Conservation (phyloP, 2,888 invertebrate species). For the Limenitis camilla region DNA sequence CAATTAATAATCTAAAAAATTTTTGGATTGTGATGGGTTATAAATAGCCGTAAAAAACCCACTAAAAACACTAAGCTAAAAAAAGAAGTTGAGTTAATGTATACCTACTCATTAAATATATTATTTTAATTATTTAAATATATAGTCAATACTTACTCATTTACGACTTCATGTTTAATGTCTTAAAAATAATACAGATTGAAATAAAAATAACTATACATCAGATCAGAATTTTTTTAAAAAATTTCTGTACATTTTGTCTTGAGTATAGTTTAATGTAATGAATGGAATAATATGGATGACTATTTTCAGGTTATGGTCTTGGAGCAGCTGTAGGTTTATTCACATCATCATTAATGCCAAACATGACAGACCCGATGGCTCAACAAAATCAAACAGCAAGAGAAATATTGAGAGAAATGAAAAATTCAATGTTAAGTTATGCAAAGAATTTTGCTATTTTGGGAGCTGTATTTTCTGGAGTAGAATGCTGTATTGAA, state of each 20-base stretch:
- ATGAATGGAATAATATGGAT: not conserved
- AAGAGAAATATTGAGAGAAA: conserved; percentile 90
- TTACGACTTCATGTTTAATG: conserved; percentile 21
- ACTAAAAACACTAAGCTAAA: too few relatives aligned
- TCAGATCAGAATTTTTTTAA: too few relatives aligned
- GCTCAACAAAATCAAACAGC: conserved; percentile 85
- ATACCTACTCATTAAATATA: too few relatives aligned
- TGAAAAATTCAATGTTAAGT: conserved; percentile 91
- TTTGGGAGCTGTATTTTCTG: conserved; percentile 94
- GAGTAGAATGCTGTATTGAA: conserved; percentile 95
- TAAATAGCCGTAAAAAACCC: too few relatives aligned
- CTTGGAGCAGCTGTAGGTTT: conserved; percentile 96
- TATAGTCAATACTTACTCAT: too few relatives aligned
- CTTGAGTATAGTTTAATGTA: not conserved
- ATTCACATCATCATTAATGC: conserved; percentile 97
- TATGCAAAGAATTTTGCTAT: conserved; percentile 99
- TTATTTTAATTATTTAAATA: too few relatives aligned
- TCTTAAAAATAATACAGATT: too few relatives aligned
- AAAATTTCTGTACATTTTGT: not conserved
- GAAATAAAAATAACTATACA: not conserved
- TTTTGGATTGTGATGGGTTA: too few relatives aligned
- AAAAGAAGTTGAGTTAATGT: too few relatives aligned
- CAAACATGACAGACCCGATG: conserved; percentile 81
- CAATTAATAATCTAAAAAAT: too few relatives aligned
- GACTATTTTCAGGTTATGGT: conserved; percentile 82